These are phyloP conservation scores for Oostethus manadensis DNA, from an alignment of 2,113 vertebrate species.

Conservation along the genomic window DNA sequence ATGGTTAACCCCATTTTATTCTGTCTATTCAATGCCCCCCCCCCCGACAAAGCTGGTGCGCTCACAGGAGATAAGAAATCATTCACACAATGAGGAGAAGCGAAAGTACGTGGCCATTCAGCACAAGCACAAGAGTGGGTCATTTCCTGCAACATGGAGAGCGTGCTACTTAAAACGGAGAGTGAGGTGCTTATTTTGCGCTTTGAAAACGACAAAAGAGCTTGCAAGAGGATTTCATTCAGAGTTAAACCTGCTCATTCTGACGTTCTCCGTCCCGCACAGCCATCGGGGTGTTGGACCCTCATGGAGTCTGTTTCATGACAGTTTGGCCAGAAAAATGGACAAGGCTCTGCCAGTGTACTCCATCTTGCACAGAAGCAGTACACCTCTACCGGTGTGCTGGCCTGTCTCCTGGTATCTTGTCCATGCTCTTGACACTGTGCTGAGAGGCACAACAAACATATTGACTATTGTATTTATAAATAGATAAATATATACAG, in stretches of 20 bases:
- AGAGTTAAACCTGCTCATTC: too few species aligned
- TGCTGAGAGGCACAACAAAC: background rate
- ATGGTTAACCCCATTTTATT: conserved; percentile 72
- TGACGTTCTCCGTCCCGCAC: background rate
- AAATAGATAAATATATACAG: background rate
- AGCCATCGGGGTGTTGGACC: too few species aligned
- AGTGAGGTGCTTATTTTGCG: conserved; percentile 21
- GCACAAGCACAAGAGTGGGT: conserved; percentile 36
- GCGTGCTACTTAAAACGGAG: conserved; percentile 14
- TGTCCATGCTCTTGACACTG: background rate
- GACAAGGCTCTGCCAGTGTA: too few species aligned
- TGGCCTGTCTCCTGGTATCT: background rate
- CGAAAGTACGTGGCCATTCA: conserved; percentile 29
- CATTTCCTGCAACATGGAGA: conserved; percentile 22
- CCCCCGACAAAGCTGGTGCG: conserved; percentile 36
- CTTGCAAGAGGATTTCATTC: conserved; percentile 7
- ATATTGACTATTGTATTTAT: background rate
- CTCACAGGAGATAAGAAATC: conserved; percentile 48
- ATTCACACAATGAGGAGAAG: conserved; percentile 31
- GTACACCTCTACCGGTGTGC: background rate
- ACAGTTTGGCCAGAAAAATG: too few species aligned
- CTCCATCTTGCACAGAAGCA: background rate
- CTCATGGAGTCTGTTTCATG: too few species aligned
- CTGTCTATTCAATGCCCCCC: conserved; percentile 59
- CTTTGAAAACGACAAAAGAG: conserved; percentile 24